phyloP scores from a whole-genome alignment of 1,140 invertebrate species.

The Galleria mellonella region DNA sequence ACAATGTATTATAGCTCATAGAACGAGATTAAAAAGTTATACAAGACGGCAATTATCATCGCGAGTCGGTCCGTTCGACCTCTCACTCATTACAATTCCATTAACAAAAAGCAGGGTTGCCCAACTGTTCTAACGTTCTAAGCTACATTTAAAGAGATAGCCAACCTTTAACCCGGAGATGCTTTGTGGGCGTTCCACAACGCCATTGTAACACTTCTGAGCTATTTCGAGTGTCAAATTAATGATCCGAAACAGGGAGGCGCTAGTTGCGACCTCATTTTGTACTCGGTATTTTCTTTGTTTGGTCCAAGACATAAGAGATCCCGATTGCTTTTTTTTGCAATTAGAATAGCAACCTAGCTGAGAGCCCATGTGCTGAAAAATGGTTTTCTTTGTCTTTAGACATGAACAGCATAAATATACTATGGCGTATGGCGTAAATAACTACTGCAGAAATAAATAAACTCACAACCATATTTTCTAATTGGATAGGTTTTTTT shows the following conservation, averaged over 20 bases:
- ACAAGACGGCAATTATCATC: conserved; percentile 9
- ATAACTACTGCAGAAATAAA: too few species aligned
- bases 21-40: too few species aligned
- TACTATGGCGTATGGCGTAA: too few species aligned
- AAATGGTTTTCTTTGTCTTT: too few species aligned
- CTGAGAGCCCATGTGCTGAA: too few species aligned
- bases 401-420: too few species aligned
- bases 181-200: conserved; percentile 43
- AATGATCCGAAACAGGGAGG: conserved; percentile 57
- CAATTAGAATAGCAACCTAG: too few species aligned
- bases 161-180: conserved; percentile 50
- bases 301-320: not conserved
- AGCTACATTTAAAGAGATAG: conserved; percentile 36
- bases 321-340: too few species aligned
- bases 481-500: too few species aligned
- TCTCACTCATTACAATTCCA: conserved; percentile 47
- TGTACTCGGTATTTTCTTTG: conserved; percentile 4
- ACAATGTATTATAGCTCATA: too few species aligned
- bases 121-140: conserved; percentile 19
- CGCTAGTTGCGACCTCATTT: conserved; percentile 34
- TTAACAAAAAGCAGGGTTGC: conserved; percentile 48
- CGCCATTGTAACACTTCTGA: conserved; percentile 45
- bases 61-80: conserved; percentile 1
- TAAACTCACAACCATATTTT: too few species aligned
- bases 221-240: conserved; percentile 59